Evolutionary conservation across 2,113 vertebrate genomes (phyloP).

Genomic region (Vidua macroura): DNA sequence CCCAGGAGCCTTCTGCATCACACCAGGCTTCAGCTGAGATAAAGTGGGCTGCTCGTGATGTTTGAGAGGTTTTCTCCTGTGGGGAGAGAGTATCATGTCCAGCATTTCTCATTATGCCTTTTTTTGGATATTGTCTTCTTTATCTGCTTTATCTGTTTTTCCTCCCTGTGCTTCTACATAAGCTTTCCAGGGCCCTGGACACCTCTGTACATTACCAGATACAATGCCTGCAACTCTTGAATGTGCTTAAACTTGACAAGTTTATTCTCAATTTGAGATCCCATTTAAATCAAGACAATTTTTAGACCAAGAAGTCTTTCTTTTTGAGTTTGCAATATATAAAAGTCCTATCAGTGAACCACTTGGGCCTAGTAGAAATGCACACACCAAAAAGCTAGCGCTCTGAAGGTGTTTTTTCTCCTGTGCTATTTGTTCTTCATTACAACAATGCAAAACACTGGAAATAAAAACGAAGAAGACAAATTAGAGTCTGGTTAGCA

Average conservation of each 20-base stretch:
- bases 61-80: background rate
- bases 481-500: slow-evolving; percentile 13
- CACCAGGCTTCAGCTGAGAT: background rate
- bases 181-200: background rate
- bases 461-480: slow-evolving; percentile 25
- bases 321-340: background rate
- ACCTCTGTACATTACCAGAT: background rate
- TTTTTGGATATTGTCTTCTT: background rate
- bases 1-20: background rate
- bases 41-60: background rate
- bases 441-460: background rate
- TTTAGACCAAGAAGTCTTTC: background rate
- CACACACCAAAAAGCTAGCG: background rate
- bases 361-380: background rate
- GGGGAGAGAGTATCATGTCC: background rate
- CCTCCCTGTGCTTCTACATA: background rate
- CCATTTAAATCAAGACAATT: background rate
- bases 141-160: background rate
- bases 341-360: background rate
- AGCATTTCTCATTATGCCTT: rapidly evolving
- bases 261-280: background rate
- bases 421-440: background rate
- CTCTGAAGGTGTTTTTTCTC: background rate
- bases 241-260: background rate
- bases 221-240: background rate